A percentile compares a stretch with the other conserved stretches of the same genome.
These are phyloP conservation scores for Drosophila takahashii DNA, from an alignment of 1,140 invertebrate species.

Conservation along the genomic window DNA sequence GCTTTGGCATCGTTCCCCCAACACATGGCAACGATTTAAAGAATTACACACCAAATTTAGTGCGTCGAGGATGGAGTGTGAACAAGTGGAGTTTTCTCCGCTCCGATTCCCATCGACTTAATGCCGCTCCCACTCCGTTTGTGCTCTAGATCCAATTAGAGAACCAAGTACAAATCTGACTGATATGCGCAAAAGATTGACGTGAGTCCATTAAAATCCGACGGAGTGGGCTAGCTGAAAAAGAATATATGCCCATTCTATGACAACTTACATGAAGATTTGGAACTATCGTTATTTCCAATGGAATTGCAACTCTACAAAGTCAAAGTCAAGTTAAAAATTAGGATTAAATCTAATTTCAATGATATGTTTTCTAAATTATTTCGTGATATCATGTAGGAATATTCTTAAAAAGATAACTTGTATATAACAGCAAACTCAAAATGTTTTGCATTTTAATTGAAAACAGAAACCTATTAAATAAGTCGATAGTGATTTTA, in stretches of 20 bases:
- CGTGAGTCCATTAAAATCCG: conserved; percentile 45
- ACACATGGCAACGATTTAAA: conserved; percentile 79
- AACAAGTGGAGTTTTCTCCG: conserved; percentile 28
- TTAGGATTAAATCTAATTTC: too few species aligned
- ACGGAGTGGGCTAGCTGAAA: not conserved
- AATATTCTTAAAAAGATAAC: too few species aligned
- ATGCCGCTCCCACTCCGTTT: conserved; percentile 4
- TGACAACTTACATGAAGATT: not conserved
- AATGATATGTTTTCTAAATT: too few species aligned
- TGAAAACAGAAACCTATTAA: too few species aligned
- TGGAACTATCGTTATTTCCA: too few species aligned
- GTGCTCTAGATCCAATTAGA: conserved; percentile 67
- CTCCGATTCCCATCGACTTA: not conserved
- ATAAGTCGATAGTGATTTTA: too few species aligned
- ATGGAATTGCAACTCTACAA: too few species aligned
- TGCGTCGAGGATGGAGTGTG: conserved; percentile 23
- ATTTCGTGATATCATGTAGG: too few species aligned
- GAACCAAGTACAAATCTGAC: conserved; percentile 61
- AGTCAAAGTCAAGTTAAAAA: too few species aligned
- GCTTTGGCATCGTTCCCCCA: conserved; percentile 40
- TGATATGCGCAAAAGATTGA: conserved; percentile 39
- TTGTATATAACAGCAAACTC: too few species aligned
- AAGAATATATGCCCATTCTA: not conserved
- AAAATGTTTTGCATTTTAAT: too few species aligned
- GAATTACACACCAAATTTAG: conserved; percentile 83